Evolutionary conservation across 2,888 invertebrate genomes (phyloP), one percentile per base, ranked within the genome.

Genomic region (Tenodera sinensis): DNA sequence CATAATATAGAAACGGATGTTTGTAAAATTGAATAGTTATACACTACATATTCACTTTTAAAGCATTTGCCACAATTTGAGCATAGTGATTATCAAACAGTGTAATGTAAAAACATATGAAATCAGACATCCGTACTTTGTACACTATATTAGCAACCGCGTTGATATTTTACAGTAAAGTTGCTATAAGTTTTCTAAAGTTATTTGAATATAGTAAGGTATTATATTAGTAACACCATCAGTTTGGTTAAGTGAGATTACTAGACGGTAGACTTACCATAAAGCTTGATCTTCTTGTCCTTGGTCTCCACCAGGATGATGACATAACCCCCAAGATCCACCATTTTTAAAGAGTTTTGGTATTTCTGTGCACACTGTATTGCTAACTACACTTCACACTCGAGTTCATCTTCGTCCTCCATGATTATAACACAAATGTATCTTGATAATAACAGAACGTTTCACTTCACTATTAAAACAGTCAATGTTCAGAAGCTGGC

Each of bases 321-420:
- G 93, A 98, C 98, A 94, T 98, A 98, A 93, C 98, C 98, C 92
- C 98, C 98, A 93, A 98, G 95, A 95, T 98, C 98, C 93, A 98
- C 98, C 94, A 97, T 96, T 71, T 71, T 71, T 42, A 42, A 71
- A 71, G 54, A 25, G 54, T 71, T 71, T 71, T 25, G 7, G 25
- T 71, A 20, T 25, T 20, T 71, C 54, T 71, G 20, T 71, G 20
- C 54, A 20, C 54, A 71, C 54, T 54, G 15, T 54, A 54, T 3
- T 54, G 20, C 14, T 20, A 71, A 71, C 54, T 71, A 71, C 54
- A 71, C 54, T 71, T 71, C 20, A 71, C 54, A 71, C 54, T 71
- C 54, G 20, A 71, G 54, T 71, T 71, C 54, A 20, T 71, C 54
- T 20, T 71, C 54, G 54, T 71, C 54, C 54, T 71, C 54, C 54